phyloP scores from a whole-genome alignment of 2,113 vertebrate genomes.

The Gallinago paraguaiae region DNA sequence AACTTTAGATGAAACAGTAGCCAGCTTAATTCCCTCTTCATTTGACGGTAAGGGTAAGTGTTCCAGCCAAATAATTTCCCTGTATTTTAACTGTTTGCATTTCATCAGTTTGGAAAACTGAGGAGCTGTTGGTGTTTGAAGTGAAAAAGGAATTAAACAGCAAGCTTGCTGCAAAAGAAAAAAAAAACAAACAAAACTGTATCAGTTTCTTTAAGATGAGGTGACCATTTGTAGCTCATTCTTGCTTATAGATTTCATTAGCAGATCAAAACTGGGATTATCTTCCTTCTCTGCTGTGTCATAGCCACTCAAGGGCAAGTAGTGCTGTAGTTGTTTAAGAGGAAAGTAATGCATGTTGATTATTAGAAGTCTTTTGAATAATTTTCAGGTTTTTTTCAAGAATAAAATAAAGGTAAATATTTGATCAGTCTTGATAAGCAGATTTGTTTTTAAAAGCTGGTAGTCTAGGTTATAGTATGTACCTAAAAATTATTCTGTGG shows the following conservation, averaged over 20 bases:
- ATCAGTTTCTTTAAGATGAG: neutral
- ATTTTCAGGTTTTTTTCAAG: neutral
- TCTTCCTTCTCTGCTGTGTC: neutral
- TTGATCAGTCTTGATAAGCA: neutral
- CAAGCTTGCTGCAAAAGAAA: neutral
- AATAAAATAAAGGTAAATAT: neutral
- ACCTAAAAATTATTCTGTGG: neutral
- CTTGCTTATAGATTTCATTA: neutral
- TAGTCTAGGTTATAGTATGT: neutral
- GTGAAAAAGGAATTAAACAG: neutral
- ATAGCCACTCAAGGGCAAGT: neutral
- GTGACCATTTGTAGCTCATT: neutral
- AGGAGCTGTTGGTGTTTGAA: neutral
- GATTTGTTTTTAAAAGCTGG: neutral
- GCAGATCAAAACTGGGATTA: neutral
- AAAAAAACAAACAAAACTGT: rapidly evolving
- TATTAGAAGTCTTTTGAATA: neutral
- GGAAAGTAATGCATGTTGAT: neutral
- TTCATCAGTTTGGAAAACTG: neutral
- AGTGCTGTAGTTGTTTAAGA: neutral
- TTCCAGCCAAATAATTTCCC: neutral
- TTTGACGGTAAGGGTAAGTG: conserved; percentile 62
- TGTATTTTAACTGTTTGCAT: neutral
- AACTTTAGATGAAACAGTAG: neutral
- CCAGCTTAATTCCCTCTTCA: neutral